Base-by-base conservation (phyloP, 2,113 vertebrate genomes). In the Sinocyclocheilus grahami region DNA sequence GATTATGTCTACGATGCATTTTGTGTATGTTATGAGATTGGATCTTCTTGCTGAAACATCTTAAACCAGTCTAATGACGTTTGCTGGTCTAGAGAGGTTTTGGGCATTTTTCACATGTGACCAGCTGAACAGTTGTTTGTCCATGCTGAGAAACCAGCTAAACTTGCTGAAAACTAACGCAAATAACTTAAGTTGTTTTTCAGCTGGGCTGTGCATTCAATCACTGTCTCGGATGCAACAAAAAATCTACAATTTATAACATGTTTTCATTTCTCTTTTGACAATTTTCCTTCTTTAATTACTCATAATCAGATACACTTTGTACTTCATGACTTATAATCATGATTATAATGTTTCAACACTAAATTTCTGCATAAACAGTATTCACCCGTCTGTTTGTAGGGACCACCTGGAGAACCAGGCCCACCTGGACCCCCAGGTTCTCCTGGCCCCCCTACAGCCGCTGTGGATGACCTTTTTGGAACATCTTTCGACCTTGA, bases 401-500 rank as follows among this genome's bases (percentile, higher is more conserved):
- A 96, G 95, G 98, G 98, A 86, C 97, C 97, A 12, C 91, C 92
- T 58, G 98, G 98, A 62, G 97, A 99, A 42, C 91, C 96, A 0
- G 98, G 98, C 1, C 98, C 96, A 1, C 93, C 96, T 0, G 98
- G 98, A 0, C 98, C 94, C 24, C 97, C 98, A 0, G 98, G 98
- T 0, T 92, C 97, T 0, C 96, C 97, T 0, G 98, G 98, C 12
- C 97, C 97, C 62, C 96, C 98, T 3, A 96, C 94, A 0, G 95
- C 96, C 22, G 94, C 94, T 6, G 87, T 96, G 20, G 96, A 97
- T 3, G 96, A 98, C 88, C 95, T 98, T 75, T 96, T 96, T 86
- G 95, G 93, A 86, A 94, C 92, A 4, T 92, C 92, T 37, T 92
- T 95, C 0, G 97, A 98, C 79, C 94, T 94, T 0, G 96, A 98